Percentiles rank a stretch among this genome's conserved stretches.
phyloP scores from a whole-genome alignment of 2,888 invertebrate species.

The Hoplodrina blanda region DNA sequence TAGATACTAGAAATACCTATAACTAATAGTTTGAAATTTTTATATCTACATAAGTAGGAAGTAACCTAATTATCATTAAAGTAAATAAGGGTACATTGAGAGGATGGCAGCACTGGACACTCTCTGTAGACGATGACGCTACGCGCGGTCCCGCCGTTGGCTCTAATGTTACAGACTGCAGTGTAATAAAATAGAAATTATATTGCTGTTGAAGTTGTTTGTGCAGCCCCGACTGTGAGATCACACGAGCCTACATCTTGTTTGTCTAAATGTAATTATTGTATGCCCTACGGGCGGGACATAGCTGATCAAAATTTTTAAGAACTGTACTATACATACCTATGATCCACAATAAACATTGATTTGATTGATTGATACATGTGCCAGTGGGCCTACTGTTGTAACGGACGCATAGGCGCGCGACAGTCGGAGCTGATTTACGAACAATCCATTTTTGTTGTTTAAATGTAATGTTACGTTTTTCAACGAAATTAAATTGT shows the following conservation, averaged over 20 bases:
- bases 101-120: conserved; percentile 21
- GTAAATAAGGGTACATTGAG: conserved; percentile 12
- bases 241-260: no score
- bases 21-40: conserved; percentile 31
- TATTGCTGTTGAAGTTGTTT: conserved; percentile 60
- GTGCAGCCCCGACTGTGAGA: conserved; percentile 35
- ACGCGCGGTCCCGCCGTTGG: conserved; percentile 10
- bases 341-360: no score
- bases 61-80: conserved; percentile 18
- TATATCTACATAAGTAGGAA: conserved; percentile 31
- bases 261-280: no score
- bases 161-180: conserved; percentile 38
- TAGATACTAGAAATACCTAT: conserved; percentile 7
- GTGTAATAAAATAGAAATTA: conserved; percentile 46
- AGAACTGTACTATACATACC: no score
- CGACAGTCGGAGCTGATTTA: conserved; percentile 28
- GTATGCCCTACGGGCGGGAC: no score
- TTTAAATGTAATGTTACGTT: conserved; percentile 82
- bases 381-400: background rate
- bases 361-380: no score
- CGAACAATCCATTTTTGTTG: conserved; percentile 68
- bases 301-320: no score
- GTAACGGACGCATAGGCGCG: background rate
- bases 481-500: conserved; percentile 77
- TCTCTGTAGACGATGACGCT: conserved; percentile 6